These are phyloP conservation scores for Drosophila arawakana DNA, from an alignment of 1,140 invertebrate species.

Conservation along the genomic window DNA sequence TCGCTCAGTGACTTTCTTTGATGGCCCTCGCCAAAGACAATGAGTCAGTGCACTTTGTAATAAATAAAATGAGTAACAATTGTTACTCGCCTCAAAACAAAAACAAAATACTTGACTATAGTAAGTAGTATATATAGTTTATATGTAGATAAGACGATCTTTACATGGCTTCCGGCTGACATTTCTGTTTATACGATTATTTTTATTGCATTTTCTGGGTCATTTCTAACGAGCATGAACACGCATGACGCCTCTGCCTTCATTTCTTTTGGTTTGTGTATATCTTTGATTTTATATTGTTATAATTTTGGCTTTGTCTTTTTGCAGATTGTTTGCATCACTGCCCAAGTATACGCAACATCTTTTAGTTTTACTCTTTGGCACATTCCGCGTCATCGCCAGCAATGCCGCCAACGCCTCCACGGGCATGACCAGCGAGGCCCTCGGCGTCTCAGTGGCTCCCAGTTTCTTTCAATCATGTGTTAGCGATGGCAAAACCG, in stretches of 20 bases:
- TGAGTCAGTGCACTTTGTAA: constrained; percentile 75
- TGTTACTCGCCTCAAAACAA: constrained; percentile 8
- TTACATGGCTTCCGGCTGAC: constrained; percentile 44
- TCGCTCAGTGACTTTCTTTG: constrained; percentile 57
- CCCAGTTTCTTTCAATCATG: constrained; percentile 99
- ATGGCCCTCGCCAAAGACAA: constrained; percentile 38
- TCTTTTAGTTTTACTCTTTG: constrained; percentile 96
- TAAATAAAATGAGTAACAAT: constrained; percentile 64
- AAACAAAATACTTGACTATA: background rate
- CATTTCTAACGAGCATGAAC: constrained; percentile 16
- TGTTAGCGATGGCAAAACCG: constrained; percentile 96
- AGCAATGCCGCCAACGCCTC: constrained; percentile 95
- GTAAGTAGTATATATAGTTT: background rate
- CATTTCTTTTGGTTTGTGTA: background rate
- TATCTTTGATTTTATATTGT: background rate
- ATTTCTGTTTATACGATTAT: constrained; percentile 39
- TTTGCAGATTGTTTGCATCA: constrained; percentile 93
- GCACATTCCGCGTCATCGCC: constrained; percentile 98
- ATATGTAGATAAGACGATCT: constrained; percentile 46
- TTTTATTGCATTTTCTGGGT: constrained; percentile 26
- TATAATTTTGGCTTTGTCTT: constrained; percentile 13
- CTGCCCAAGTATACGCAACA: constrained; percentile 96
- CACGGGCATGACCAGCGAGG: constrained; percentile 98
- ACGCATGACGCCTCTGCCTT: background rate
- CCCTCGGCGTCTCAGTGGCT: constrained; percentile 96